A percentile compares a stretch with the other conserved stretches of the same genome.
Conservation (phyloP, 2,888 invertebrate genomes). For the Clanis bilineata region DNA sequence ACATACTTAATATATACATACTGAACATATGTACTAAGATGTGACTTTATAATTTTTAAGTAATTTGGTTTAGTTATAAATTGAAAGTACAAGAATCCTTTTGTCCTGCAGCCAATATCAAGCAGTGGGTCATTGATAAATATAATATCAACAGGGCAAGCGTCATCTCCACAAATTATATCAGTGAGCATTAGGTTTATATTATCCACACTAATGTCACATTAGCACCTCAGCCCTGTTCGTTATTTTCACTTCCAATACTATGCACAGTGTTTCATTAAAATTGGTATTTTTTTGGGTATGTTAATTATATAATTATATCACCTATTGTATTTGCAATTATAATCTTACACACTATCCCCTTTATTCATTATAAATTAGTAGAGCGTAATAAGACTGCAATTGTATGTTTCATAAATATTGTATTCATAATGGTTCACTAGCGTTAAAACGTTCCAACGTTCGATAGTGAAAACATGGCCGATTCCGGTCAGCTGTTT, state of each 20-base stretch:
- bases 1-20: too few relatives aligned
- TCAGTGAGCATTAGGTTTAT: constrained; percentile 69
- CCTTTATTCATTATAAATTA: too few relatives aligned
- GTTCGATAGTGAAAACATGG: too few relatives aligned
- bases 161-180: constrained; percentile 72
- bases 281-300: neutral
- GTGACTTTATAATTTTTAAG: neutral
- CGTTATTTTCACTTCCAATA: constrained; percentile 20
- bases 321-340: too few relatives aligned
- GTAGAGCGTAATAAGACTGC: too few relatives aligned
- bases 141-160: constrained; percentile 78
- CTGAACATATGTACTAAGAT: neutral
- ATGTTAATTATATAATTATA: neutral
- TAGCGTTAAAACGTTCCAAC: too few relatives aligned
- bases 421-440: too few relatives aligned
- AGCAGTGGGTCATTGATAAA: constrained; percentile 79
- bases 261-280: neutral
- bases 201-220: constrained; percentile 43
- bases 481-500: too few relatives aligned
- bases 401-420: too few relatives aligned
- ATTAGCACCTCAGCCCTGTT: constrained; percentile 11
- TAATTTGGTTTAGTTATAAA: neutral
- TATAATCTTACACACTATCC: too few relatives aligned
- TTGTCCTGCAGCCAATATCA: constrained; percentile 70
- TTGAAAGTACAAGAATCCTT: constrained; percentile 24